Evolutionary conservation across 1,140 invertebrate species (phyloP).

Genomic region (Drosophila ercepeae): DNA sequence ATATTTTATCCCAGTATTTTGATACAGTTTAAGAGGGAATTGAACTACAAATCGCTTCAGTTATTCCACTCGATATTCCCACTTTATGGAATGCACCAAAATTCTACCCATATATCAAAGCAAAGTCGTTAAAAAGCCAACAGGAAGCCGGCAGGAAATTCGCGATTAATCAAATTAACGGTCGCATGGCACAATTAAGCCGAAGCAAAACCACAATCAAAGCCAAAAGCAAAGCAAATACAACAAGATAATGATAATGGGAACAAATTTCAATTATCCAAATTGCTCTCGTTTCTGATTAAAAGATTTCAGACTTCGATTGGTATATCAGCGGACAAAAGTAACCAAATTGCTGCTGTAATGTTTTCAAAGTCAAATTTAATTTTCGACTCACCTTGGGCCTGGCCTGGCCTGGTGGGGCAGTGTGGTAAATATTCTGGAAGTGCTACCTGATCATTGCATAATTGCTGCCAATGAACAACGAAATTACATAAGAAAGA

Average conservation of each 20-base stretch:
- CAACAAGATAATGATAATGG: slow-evolving; percentile 11
- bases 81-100: background rate
- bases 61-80: too few species aligned
- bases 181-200: slow-evolving; percentile 68
- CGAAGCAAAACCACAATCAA: slow-evolving; percentile 24
- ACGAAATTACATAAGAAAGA: slow-evolving; percentile 54
- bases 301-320: slow-evolving; percentile 30
- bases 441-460: slow-evolving; percentile 57
- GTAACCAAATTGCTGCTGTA: slow-evolving; percentile 43
- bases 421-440: slow-evolving; percentile 37
- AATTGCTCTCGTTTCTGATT: slow-evolving; percentile 42
- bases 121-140: slow-evolving; percentile 4
- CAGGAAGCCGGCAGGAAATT: slow-evolving; percentile 69
- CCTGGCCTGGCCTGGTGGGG: background rate
- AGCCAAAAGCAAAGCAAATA: slow-evolving; percentile 17
- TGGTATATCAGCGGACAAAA: slow-evolving; percentile 33
- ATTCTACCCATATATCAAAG: background rate
- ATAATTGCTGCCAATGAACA: slow-evolving; percentile 64
- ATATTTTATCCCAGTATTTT: too few species aligned
- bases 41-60: too few species aligned
- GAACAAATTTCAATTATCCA: slow-evolving; percentile 39
- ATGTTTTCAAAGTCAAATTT: slow-evolving; percentile 68
- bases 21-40: too few species aligned
- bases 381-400: slow-evolving; percentile 68
- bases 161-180: slow-evolving; percentile 64